Percentiles rank a stretch among this genome's conserved stretches.
Evolutionary conservation across 2,888 invertebrate genomes (phyloP).

Genomic region (Bugula neritina): DNA sequence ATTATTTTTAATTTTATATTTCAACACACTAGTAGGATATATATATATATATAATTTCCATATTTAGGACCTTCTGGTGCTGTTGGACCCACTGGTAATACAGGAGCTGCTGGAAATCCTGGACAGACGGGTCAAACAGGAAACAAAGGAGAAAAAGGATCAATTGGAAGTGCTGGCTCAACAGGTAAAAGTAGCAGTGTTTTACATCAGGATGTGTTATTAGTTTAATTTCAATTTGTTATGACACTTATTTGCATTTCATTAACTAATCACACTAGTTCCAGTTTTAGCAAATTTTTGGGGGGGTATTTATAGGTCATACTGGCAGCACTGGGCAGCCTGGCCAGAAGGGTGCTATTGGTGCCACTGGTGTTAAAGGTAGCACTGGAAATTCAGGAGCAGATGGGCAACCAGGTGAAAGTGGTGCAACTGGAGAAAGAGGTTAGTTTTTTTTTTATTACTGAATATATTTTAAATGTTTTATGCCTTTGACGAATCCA

Average conservation of each 20-base stretch:
- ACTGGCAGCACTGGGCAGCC: neutral
- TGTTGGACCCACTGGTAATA: neutral
- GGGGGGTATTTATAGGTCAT: neutral
- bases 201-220: too few relatives aligned
- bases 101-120: neutral
- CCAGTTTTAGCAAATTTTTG: too few relatives aligned
- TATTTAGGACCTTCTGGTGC: neutral
- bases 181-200: neutral
- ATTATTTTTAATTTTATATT: too few relatives aligned
- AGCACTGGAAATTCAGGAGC: neutral
- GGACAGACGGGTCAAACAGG: neutral
- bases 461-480: too few relatives aligned
- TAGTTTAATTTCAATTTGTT: too few relatives aligned
- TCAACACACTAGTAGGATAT: too few relatives aligned
- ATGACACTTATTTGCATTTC: too few relatives aligned
- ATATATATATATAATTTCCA: too few relatives aligned
- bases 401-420: neutral
- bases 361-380: neutral
- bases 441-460: neutral
- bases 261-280: too few relatives aligned
- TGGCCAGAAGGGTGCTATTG: neutral
- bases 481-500: too few relatives aligned
- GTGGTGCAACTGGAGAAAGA: neutral
- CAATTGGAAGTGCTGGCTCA: neutral
- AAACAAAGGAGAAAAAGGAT: neutral